Evolutionary conservation across 1,140 invertebrate species (phyloP).

Genomic region (Bombus huntii): DNA sequence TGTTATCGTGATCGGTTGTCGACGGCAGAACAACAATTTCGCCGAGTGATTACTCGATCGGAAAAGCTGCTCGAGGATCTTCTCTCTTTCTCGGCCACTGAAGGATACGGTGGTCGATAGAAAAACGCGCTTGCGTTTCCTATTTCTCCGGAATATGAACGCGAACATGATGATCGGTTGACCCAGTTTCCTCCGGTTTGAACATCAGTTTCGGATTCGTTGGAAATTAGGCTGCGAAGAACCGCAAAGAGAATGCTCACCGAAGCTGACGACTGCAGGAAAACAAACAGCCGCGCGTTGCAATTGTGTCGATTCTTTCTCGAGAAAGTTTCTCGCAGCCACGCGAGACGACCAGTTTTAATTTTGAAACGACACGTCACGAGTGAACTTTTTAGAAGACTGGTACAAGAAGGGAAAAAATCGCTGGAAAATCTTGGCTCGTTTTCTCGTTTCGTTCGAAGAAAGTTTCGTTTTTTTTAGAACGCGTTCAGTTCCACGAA

Average conservation of each 20-base stretch:
- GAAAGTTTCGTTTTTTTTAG: background rate
- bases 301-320: background rate
- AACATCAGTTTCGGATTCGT: background rate
- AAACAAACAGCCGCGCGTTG: background rate
- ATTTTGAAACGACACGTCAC: background rate
- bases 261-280: background rate
- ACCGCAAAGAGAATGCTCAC: background rate
- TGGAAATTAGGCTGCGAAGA: constrained; percentile 38
- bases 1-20: constrained; percentile 40
- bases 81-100: background rate
- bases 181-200: constrained; percentile 19
- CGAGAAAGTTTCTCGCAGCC: background rate
- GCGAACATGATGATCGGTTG: constrained; percentile 39
- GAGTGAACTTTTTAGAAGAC: background rate
- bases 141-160: constrained; percentile 35
- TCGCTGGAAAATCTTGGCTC: no score
- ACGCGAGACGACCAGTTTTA: background rate
- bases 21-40: constrained; percentile 47
- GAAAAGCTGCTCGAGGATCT: constrained; percentile 37
- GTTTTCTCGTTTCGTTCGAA: background rate
- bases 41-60: constrained; percentile 41
- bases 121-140: constrained; percentile 44
- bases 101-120: constrained; percentile 40
- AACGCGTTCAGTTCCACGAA: no score
- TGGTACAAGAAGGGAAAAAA: background rate